These are phyloP conservation scores for Psilopsiagon aurifrons DNA, from an alignment of 2,113 vertebrate genomes.

Conservation along the genomic window DNA sequence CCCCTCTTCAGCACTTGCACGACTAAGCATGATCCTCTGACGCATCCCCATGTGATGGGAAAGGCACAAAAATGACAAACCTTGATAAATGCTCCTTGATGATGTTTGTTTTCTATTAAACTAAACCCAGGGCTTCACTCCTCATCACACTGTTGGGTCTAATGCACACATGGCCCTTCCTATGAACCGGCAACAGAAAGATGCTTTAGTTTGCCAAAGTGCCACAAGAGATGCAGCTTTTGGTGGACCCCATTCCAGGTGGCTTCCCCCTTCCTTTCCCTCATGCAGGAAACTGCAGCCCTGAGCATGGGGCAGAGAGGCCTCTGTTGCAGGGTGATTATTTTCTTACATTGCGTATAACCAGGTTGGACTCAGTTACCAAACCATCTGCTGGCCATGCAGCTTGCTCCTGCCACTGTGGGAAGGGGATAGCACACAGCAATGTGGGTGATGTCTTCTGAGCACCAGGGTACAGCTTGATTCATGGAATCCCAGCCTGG, in stretches of 20 bases:
- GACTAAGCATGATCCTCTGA: not conserved
- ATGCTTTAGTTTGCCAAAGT: not conserved
- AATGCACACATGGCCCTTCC: not conserved
- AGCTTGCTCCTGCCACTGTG: not conserved
- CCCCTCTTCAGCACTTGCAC: not conserved
- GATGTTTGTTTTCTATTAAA: not conserved
- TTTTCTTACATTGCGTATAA: not conserved
- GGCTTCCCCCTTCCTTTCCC: not conserved
- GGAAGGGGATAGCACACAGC: not conserved
- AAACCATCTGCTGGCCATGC: not conserved
- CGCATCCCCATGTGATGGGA: conserved; percentile 40
- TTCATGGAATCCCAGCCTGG: too few relatives aligned
- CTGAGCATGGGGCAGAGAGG: too few relatives aligned
- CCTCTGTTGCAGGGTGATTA: too few relatives aligned
- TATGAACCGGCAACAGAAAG: not conserved
- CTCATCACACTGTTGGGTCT: not conserved
- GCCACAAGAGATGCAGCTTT: not conserved
- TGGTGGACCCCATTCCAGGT: rapidly evolving
- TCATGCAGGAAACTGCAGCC: too few relatives aligned
- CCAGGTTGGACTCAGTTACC: rapidly evolving
- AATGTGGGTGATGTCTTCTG: rapidly evolving
- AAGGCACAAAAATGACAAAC: not conserved
- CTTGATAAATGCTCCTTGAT: not conserved
- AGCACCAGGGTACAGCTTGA: rapidly evolving
- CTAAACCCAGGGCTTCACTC: not conserved